Evolutionary conservation across 1,140 invertebrate genomes (phyloP).

Genomic region (Aphelenchoides fujianensis): DNA sequence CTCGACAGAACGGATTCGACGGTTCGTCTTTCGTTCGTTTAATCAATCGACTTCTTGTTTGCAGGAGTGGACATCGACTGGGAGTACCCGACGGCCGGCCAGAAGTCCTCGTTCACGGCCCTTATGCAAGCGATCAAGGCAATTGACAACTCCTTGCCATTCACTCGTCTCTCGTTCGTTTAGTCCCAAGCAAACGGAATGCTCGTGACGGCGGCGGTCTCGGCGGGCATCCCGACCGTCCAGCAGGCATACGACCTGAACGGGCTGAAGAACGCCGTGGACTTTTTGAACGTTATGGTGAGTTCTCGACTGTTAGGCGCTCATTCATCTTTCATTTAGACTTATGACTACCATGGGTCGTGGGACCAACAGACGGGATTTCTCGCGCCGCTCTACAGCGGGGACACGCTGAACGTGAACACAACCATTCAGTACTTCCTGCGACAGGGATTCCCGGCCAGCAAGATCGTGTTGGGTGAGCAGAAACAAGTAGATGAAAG

Average conservation of each 20-base stretch:
- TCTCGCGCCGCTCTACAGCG: slow-evolving; percentile 17
- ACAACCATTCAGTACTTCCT: slow-evolving; percentile 84
- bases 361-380: slow-evolving; percentile 31
- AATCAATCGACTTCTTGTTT: no score
- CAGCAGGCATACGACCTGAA: slow-evolving; percentile 61
- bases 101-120: slow-evolving; percentile 13
- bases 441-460: slow-evolving; percentile 84
- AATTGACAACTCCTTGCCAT: not conserved
- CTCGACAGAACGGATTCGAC: slow-evolving; percentile 85
- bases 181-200: slow-evolving; percentile 22
- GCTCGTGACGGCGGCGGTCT: slow-evolving; percentile 57
- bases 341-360: slow-evolving; percentile 32
- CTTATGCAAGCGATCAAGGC: slow-evolving; percentile 17
- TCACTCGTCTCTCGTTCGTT: not conserved
- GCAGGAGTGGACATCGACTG: slow-evolving; percentile 91
- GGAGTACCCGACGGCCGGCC: slow-evolving; percentile 75
- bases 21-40: no score
- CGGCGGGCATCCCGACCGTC: slow-evolving; percentile 57
- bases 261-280: slow-evolving; percentile 36
- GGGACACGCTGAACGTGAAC: slow-evolving; percentile 64
- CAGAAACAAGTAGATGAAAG: no score
- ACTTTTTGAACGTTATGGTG: slow-evolving; percentile 36
- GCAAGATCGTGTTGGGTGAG: slow-evolving; percentile 89
- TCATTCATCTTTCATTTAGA: no score
- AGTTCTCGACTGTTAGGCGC: no score